These are phyloP conservation scores for Forpus xanthops DNA, from an alignment of 2,797 vertebrate genomes.

Conservation along the genomic window DNA sequence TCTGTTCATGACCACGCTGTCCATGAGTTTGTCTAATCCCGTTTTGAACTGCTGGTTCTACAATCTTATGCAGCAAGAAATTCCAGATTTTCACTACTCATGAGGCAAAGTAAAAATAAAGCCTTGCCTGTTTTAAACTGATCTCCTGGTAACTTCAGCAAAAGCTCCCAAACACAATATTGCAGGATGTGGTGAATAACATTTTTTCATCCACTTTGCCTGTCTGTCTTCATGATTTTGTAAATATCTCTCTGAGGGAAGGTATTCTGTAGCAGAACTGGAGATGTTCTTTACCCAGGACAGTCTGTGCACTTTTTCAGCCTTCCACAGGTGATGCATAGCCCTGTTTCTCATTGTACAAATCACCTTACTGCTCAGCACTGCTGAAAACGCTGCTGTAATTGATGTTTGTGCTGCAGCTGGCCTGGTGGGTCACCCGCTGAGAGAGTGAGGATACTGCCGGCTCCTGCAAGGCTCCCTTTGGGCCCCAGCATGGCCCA, in stretches of 20 bases:
- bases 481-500: background rate
- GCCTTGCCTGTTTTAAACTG: background rate
- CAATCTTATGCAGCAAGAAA: background rate
- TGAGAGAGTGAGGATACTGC: background rate
- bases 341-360: background rate
- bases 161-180: background rate
- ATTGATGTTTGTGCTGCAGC: background rate
- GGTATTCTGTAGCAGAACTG: background rate
- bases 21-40: background rate
- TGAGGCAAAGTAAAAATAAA: background rate
- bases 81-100: background rate
- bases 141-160: background rate
- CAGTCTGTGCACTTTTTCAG: background rate
- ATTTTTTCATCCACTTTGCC: background rate
- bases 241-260: background rate
- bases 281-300: background rate
- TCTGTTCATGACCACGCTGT: background rate
- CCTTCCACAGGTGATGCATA: background rate
- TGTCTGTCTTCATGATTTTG: background rate
- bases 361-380: background rate
- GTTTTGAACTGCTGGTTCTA: background rate
- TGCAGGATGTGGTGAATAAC: background rate
- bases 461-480: background rate
- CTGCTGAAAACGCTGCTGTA: background rate
- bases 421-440: background rate